phyloP scores from a whole-genome alignment of 2,888 invertebrate species.

The Linnaemya vulpina region DNA sequence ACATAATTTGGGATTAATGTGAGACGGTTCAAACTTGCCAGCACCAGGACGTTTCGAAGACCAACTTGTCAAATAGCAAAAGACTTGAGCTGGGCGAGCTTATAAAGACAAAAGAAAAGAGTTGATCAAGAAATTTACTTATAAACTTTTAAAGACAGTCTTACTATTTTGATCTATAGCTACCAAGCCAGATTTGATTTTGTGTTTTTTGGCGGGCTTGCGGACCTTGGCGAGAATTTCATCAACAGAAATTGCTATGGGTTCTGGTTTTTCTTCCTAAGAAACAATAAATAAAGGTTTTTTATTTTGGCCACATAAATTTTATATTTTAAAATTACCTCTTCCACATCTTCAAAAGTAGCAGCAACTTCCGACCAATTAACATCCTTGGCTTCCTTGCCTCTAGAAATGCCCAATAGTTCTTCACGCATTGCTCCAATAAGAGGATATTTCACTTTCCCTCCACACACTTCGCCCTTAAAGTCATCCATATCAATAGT shows the following conservation, averaged over 20 bases:
- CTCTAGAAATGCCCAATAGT: slow-evolving; percentile 91
- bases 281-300: slow-evolving; percentile 79
- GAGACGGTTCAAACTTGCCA: slow-evolving; percentile 94
- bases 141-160: slow-evolving; percentile 75
- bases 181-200: slow-evolving; percentile 84
- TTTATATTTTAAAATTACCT: slow-evolving; percentile 72
- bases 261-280: slow-evolving; percentile 88
- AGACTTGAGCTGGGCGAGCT: slow-evolving; percentile 93
- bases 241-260: slow-evolving; percentile 90
- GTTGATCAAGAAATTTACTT: neutral
- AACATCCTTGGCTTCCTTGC: slow-evolving; percentile 91
- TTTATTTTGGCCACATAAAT: neutral
- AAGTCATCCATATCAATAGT: slow-evolving; percentile 98
- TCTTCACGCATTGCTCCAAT: slow-evolving; percentile 97
- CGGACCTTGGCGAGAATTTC: slow-evolving; percentile 87
- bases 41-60: slow-evolving; percentile 94
- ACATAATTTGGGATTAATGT: slow-evolving; percentile 94
- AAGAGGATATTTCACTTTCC: slow-evolving; percentile 93
- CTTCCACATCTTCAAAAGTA: slow-evolving; percentile 84
- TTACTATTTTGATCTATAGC: slow-evolving; percentile 87
- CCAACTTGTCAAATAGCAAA: slow-evolving; percentile 99
- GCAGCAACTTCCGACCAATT: slow-evolving; percentile 92
- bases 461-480: slow-evolving; percentile 91
- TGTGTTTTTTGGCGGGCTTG: slow-evolving; percentile 85
- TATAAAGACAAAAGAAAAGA: slow-evolving; percentile 73